Evolutionary conservation across 1,140 invertebrate species (phyloP).

Genomic region (Drosophila arawakana): DNA sequence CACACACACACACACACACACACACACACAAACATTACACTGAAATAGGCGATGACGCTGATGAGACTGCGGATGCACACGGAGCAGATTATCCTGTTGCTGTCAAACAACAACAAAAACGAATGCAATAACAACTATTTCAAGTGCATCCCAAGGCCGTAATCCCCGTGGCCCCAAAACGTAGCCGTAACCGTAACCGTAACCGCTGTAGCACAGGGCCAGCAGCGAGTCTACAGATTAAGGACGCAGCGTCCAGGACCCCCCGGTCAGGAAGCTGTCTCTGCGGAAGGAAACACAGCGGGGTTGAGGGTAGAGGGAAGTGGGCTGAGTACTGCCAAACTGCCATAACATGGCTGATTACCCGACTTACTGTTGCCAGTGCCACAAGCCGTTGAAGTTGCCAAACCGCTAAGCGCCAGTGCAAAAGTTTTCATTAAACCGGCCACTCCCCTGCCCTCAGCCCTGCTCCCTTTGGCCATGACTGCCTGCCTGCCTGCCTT

Average conservation of each 20-base stretch:
- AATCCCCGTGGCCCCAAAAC: constrained; percentile 25
- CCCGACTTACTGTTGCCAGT: constrained; percentile 27
- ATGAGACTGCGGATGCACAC: constrained; percentile 48
- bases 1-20: constrained; percentile 15
- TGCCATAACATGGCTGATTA: constrained; percentile 57
- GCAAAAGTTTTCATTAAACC: constrained; percentile 57
- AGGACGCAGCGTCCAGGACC: background rate
- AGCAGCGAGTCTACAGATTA: constrained; percentile 35
- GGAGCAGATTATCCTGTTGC: constrained; percentile 53
- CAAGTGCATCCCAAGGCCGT: constrained; percentile 52
- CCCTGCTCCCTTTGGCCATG: background rate
- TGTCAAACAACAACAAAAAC: constrained; percentile 34
- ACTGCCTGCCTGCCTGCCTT: background rate
- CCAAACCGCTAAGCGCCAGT: constrained; percentile 50
- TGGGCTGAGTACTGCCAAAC: constrained; percentile 27
- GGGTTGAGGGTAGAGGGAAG: background rate
- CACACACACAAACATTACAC: constrained; percentile 18
- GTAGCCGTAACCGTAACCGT: constrained; percentile 40
- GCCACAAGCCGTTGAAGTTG: constrained; percentile 46
- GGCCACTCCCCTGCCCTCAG: constrained; percentile 13
- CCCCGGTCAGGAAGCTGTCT: background rate
- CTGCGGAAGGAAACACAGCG: background rate
- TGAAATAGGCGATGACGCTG: constrained; percentile 13
- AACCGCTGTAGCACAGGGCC: constrained; percentile 42
- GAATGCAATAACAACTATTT: constrained; percentile 34